Conservation (phyloP, 2,888 invertebrate genomes). For the Automeris io region DNA sequence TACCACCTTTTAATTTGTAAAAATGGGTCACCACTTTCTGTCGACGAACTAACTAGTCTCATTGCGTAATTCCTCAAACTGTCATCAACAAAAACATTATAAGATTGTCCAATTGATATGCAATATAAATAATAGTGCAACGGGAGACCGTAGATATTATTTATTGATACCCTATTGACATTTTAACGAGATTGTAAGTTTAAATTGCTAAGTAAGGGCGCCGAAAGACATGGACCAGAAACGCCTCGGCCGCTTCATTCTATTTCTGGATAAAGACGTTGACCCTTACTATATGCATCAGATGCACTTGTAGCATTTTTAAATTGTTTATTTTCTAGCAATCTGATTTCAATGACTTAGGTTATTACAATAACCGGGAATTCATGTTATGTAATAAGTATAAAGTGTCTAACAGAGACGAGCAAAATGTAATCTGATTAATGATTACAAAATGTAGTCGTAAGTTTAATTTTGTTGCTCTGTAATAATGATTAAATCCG, state of each 20-base stretch:
- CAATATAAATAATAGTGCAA: constrained; percentile 38
- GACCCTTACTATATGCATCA: constrained; percentile 49
- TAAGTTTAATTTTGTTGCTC: no score
- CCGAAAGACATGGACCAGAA: constrained; percentile 63
- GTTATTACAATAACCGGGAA: no score
- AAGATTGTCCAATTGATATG: constrained; percentile 24
- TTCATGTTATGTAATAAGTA: no score
- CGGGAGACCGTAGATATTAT: constrained; percentile 39
- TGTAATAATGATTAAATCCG: no score
- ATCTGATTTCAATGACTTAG: no score
- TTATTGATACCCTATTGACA: constrained; percentile 66
- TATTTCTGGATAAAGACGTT: constrained; percentile 67
- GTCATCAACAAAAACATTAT: constrained; percentile 23
- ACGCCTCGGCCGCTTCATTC: constrained; percentile 40
- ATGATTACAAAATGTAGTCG: no score
- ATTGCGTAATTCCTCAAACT: constrained; percentile 25
- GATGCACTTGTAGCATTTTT: constrained; percentile 10
- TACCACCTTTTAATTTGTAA: constrained; percentile 51
- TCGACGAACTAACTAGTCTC: constrained; percentile 43
- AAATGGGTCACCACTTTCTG: constrained; percentile 57
- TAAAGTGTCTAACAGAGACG: no score
- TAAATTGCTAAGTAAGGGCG: constrained; percentile 55
- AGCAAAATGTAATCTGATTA: no score
- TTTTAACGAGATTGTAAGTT: constrained; percentile 63
- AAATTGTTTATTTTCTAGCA: constrained; percentile 11